Conservation (phyloP, 2,113 vertebrate genomes). For the Sinocyclocheilus maitianheensis region DNA sequence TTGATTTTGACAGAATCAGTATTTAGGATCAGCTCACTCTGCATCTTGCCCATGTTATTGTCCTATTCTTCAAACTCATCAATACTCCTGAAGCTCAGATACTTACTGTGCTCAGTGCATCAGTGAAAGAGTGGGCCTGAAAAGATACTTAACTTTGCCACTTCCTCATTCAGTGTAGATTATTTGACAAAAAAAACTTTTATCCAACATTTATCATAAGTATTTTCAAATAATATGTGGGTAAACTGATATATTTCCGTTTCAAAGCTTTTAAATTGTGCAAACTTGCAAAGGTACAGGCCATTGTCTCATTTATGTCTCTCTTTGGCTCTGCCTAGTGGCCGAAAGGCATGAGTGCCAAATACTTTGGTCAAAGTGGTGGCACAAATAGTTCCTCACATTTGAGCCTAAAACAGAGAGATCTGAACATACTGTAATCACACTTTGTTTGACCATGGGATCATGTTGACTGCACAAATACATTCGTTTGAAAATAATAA, state of each 20-base stretch:
- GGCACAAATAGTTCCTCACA: neutral
- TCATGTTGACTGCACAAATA: neutral
- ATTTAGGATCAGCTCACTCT: neutral
- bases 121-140: neutral
- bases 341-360: neutral
- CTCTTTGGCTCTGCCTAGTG: conserved; percentile 45
- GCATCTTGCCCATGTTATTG: neutral
- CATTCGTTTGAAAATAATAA: too few relatives aligned
- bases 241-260: neutral
- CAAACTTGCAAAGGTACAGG: neutral
- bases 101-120: neutral
- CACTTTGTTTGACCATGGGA: neutral
- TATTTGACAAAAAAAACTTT: neutral
- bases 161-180: neutral
- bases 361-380: neutral
- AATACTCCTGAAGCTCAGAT: neutral
- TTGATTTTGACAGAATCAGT: neutral
- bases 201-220: neutral
- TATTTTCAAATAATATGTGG: neutral
- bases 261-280: neutral
- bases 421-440: neutral
- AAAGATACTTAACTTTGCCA: neutral
- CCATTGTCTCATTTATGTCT: neutral
- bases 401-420: neutral
- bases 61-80: neutral